Percentiles rank a stretch among this genome's conserved stretches.
These are phyloP conservation scores for Leptestheria dahalacensis DNA, from an alignment of 1,140 invertebrate species.

Conservation along the genomic window DNA sequence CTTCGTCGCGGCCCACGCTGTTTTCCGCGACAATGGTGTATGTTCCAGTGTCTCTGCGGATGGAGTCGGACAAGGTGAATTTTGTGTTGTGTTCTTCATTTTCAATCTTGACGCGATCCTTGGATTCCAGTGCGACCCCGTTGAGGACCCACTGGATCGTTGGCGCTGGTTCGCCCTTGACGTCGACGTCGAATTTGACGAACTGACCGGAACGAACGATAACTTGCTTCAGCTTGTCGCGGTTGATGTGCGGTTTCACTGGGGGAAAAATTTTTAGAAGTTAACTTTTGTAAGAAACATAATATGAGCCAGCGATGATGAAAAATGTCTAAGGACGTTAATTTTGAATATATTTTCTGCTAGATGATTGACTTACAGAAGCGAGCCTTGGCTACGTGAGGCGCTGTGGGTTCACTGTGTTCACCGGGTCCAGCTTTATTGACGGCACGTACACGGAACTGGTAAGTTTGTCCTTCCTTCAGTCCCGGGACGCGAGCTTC, in stretches of 20 bases:
- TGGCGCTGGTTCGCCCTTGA: conserved; percentile 89
- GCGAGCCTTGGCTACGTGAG: conserved; percentile 74
- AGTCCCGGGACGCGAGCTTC: conserved; percentile 70
- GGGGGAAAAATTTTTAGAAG: no score
- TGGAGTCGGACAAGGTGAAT: conserved; percentile 61
- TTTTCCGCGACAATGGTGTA: conserved; percentile 88
- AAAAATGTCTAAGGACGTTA: no score
- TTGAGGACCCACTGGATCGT: conserved; percentile 74
- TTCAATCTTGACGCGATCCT: conserved; percentile 52
- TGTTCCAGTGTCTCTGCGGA: conserved; percentile 67
- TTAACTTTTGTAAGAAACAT: no score
- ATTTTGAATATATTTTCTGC: conserved; percentile 16
- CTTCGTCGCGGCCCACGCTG: conserved; percentile 80
- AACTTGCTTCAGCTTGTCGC: conserved; percentile 76
- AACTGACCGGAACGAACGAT: conserved; percentile 78
- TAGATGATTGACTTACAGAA: conserved; percentile 47
- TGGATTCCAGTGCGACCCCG: conserved; percentile 44
- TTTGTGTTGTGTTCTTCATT: conserved; percentile 89
- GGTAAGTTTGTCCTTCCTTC: conserved; percentile 81
- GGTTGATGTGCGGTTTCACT: conserved; percentile 83
- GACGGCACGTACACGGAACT: conserved; percentile 80
- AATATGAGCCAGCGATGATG: no score
- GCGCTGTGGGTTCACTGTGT: conserved; percentile 72
- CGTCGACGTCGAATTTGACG: conserved; percentile 83
- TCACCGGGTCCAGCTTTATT: conserved; percentile 89